A percentile compares a stretch with the other conserved stretches of the same genome.
Evolutionary conservation across 2,113 vertebrate species (phyloP).

Genomic region (Prietella phreatophila): DNA sequence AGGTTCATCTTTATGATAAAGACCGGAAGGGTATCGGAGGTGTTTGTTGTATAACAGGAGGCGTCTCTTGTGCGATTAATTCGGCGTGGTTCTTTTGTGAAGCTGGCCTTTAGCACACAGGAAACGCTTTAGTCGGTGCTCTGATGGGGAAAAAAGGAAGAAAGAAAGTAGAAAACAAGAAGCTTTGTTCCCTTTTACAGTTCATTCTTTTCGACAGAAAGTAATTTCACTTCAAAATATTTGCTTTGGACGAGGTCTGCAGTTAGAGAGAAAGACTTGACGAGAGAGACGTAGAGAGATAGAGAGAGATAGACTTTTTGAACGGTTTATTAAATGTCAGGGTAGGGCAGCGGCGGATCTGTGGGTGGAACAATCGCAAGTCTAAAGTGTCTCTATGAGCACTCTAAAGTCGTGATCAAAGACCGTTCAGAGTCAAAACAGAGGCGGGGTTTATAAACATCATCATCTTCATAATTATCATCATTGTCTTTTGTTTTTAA

Average conservation of each 20-base stretch:
- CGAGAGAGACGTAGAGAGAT: neutral
- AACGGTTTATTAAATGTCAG: conserved; percentile 31
- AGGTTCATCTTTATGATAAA: neutral
- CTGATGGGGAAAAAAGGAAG: neutral
- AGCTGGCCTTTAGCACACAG: conserved; percentile 13
- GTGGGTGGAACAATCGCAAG: neutral
- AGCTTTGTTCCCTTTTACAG: conserved; percentile 35
- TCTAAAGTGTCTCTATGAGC: neutral
- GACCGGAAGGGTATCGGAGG: neutral
- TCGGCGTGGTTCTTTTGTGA: neutral
- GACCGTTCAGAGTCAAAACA: neutral
- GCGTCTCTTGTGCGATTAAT: conserved; percentile 20
- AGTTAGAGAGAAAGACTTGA: neutral
- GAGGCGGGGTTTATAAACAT: neutral
- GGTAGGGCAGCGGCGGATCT: neutral
- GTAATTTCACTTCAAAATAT: conserved; percentile 48
- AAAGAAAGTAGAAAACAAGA: neutral
- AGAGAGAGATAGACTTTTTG: neutral
- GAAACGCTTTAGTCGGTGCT: conserved; percentile 39
- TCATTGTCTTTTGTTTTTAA: neutral
- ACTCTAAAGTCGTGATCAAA: neutral
- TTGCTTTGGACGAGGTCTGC: conserved; percentile 43
- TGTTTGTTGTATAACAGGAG: neutral
- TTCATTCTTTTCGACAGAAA: conserved; percentile 37
- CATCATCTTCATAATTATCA: neutral